Base-by-base conservation (phyloP, 2,113 vertebrate genomes). In the Pongo pygmaeus region DNA sequence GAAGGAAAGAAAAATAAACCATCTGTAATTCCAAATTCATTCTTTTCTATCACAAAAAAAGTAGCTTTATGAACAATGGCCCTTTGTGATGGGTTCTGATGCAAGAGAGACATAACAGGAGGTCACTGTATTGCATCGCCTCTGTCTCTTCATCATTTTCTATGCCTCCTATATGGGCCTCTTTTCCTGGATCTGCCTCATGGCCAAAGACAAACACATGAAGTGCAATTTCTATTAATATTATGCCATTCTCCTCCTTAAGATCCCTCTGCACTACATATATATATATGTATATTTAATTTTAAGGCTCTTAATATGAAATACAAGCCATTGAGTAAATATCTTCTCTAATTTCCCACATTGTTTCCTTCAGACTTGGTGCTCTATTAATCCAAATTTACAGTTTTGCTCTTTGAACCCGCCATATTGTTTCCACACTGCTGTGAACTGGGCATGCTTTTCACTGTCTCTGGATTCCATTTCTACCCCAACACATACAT, bases 11-110 rank as follows among this genome's bases (percentile, higher is more conserved):
- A 10, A 59, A 12, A 64, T 89, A 98, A 97, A 72, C 95, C 57
- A 48, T 92, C 97, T 97, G 55, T 95, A 52, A 59, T 96, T 4
- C 0, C 13, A 97, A 96, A 30, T 91, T 14, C 0, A 50, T 93
- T 98, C 2, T 22, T 97, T 98, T 97, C 52, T 94, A 27, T 80
- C 94, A 9, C 1, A 92, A 95, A 74, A 97, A 98, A 97, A 92
- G 30, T 40, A 93, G 59, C 0, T 18, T 97, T 96, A 97, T 98
- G 96, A 90, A 83, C 67, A 43, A 4, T 81, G 52, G 32, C 35
- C 14, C 3, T 96, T 64, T 61, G 67, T 85, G 78, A 94, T 89
- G 93, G 96, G 46, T 94, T 96, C 48, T 43, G 0, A 14, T 81
- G 67, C 14, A 79, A 93, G 88, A 94, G 30, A 38, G 16, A 20